Conservation (phyloP, 1,140 invertebrate genomes). For the Epicauta chinensis region DNA sequence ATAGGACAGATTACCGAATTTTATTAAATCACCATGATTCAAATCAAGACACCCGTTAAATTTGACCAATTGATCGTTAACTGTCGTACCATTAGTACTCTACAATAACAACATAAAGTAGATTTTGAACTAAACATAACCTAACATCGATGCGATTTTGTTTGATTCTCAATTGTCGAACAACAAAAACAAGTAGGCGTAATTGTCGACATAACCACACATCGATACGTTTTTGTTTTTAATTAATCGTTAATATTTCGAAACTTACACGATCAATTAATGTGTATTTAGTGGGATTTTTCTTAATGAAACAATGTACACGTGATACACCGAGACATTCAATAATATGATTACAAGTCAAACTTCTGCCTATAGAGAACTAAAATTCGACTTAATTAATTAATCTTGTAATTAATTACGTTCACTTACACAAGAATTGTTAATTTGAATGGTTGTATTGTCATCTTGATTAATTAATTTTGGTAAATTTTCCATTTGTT, state of each 20-base stretch:
- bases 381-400: slow-evolving; percentile 1
- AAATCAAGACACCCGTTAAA: slow-evolving; percentile 5
- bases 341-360: slow-evolving; percentile 12
- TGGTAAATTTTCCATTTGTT: slow-evolving; percentile 10
- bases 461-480: slow-evolving; percentile 5
- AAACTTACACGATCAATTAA: slow-evolving; percentile 4
- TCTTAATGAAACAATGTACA: slow-evolving; percentile 12
- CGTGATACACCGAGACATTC: slow-evolving; percentile 4
- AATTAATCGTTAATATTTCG: too few species aligned
- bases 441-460: slow-evolving; percentile 1
- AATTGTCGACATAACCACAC: too few species aligned
- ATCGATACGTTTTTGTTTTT: too few species aligned
- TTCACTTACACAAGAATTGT: slow-evolving; percentile 2
- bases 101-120: slow-evolving; percentile 2
- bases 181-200: not conserved
- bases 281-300: slow-evolving; percentile 1
- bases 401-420: not conserved
- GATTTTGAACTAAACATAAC: too few species aligned
- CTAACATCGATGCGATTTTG: too few species aligned
- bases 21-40: slow-evolving; percentile 20
- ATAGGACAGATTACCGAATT: slow-evolving; percentile 5
- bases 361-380: slow-evolving; percentile 13
- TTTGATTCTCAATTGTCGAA: too few species aligned
- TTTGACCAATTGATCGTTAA: slow-evolving; percentile 18
- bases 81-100: slow-evolving; percentile 27